Evolutionary conservation across 2,113 vertebrate genomes (phyloP).

Genomic region (Stictonetta naevosa): DNA sequence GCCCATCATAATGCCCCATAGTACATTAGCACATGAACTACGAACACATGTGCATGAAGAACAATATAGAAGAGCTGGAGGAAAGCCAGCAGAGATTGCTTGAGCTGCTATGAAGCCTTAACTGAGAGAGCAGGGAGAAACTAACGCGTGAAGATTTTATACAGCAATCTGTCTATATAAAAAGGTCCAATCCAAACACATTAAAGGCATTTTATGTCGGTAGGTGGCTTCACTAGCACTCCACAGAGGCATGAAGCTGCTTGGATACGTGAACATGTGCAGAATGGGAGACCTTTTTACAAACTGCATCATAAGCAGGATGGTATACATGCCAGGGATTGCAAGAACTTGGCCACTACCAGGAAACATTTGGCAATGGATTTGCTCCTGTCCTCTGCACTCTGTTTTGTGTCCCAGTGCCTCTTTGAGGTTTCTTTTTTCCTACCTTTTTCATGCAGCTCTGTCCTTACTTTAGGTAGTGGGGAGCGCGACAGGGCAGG

Average conservation of each 20-base stretch:
- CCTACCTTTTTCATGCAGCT: not conserved
- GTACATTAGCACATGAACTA: not conserved
- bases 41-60: not conserved
- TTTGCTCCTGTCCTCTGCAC: not conserved
- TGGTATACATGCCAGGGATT: not conserved
- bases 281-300: not conserved
- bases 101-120: not conserved
- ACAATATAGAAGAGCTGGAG: not conserved
- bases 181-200: not conserved
- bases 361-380: not conserved
- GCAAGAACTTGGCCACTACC: slow-evolving; percentile 13
- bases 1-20: not conserved
- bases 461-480: not conserved
- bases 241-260: not conserved
- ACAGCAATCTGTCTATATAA: not conserved
- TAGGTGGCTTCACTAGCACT: not conserved
- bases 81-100: not conserved
- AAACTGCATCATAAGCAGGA: not conserved
- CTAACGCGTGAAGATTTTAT: not conserved
- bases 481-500: not conserved
- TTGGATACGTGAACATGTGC: not conserved
- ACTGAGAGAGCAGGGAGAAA: not conserved
- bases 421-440: not conserved
- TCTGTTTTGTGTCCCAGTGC: not conserved
- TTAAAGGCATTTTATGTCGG: not conserved